phyloP scores from a whole-genome alignment of 2,113 vertebrate genomes.

The Cebidichthys violaceus region DNA sequence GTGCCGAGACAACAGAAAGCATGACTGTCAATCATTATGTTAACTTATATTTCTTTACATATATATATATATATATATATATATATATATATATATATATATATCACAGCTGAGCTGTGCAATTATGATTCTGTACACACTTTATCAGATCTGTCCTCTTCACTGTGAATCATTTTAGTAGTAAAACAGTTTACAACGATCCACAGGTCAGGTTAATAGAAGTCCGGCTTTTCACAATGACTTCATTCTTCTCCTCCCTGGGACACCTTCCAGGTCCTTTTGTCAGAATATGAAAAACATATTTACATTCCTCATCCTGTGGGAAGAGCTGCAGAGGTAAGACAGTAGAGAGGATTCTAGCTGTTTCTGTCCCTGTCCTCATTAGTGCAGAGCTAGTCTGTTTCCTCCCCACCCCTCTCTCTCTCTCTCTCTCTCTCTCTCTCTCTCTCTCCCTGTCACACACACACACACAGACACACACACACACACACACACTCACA shows the following conservation, averaged over 20 bases:
- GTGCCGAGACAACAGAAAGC: neutral
- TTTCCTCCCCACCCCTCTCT: slow-evolving; percentile 27
- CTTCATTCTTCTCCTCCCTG: neutral
- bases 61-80: too few relatives aligned
- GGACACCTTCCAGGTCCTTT: slow-evolving; percentile 38
- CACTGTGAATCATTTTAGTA: neutral
- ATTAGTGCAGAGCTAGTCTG: slow-evolving; percentile 71
- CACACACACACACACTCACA: slow-evolving; percentile 41
- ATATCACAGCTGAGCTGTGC: too few relatives aligned
- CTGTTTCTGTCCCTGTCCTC: slow-evolving; percentile 74
- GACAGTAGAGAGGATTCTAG: slow-evolving; percentile 59
- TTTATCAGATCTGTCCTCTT: neutral
- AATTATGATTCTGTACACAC: neutral
- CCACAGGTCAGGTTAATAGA: slow-evolving; percentile 8
- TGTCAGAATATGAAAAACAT: slow-evolving; percentile 50
- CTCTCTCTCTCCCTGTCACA: neutral
- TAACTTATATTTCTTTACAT: too few relatives aligned
- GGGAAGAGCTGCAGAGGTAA: slow-evolving; percentile 59
- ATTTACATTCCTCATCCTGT: slow-evolving; percentile 73
- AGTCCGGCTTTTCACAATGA: neutral
- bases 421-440: neutral
- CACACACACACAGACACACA: slow-evolving; percentile 41
- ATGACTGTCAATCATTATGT: neutral
- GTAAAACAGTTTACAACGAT: neutral
- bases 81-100: too few relatives aligned